Evolutionary conservation across 2,888 invertebrate genomes (phyloP).

Genomic region (Pyrochroa serraticornis): DNA sequence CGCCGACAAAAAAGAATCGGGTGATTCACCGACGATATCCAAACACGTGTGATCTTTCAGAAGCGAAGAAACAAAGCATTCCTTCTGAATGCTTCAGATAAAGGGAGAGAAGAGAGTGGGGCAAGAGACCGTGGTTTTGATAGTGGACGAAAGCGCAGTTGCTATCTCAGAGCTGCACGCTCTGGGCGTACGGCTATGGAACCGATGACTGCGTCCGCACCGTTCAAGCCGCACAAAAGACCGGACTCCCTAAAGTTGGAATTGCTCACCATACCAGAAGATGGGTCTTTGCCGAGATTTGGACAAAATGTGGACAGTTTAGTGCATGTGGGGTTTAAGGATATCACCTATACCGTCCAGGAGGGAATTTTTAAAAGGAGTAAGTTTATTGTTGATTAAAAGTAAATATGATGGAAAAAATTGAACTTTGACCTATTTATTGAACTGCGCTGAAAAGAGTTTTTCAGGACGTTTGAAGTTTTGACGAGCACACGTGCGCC

Average conservation of each 20-base stretch:
- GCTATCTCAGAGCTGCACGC: slow-evolving; percentile 5
- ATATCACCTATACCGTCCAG: slow-evolving; percentile 69
- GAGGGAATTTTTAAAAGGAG: slow-evolving; percentile 65
- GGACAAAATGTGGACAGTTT: slow-evolving; percentile 32
- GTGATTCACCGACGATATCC: no score
- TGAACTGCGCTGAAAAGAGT: slow-evolving; percentile 7
- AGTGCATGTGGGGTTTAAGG: slow-evolving; percentile 70
- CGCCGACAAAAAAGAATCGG: no score
- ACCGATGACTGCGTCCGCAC: slow-evolving; percentile 6
- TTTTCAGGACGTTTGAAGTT: not conserved
- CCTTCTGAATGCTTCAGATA: not conserved
- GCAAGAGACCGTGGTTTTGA: slow-evolving; percentile 4
- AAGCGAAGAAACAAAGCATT: not conserved
- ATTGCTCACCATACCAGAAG: slow-evolving; percentile 48
- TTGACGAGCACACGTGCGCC: no score
- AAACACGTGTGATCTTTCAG: not conserved
- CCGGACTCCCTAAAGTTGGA: slow-evolving; percentile 53
- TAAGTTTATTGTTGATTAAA: slow-evolving; percentile 49
- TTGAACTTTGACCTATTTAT: not conserved
- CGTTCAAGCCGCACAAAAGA: slow-evolving; percentile 33
- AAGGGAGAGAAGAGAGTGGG: slow-evolving; percentile 16
- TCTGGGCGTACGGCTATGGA: slow-evolving; percentile 19
- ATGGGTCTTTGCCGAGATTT: slow-evolving; percentile 40
- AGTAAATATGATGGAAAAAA: not conserved
- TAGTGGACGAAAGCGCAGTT: slow-evolving; percentile 20